These are phyloP conservation scores for Drosophila imparisetae DNA, from an alignment of 2,888 invertebrate species.

Conservation along the genomic window DNA sequence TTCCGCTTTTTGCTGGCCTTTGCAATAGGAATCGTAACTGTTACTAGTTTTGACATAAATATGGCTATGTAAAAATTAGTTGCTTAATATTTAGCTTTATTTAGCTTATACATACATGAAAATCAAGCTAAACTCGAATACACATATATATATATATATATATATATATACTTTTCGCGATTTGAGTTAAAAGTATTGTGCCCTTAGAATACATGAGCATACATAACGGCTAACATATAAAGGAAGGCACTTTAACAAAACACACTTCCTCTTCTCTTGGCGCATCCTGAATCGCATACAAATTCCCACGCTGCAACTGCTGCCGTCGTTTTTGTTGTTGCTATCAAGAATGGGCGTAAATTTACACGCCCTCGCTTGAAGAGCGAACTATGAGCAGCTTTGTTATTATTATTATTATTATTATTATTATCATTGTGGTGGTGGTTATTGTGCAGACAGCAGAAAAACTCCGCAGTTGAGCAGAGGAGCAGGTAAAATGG, in stretches of 20 bases:
- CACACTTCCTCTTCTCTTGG: conserved; percentile 37
- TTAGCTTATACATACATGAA: background rate
- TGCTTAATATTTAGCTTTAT: background rate
- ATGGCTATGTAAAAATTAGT: background rate
- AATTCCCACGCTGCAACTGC: conserved; percentile 44
- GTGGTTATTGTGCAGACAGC: conserved; percentile 12
- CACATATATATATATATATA: too few species aligned
- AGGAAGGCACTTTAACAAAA: conserved; percentile 6
- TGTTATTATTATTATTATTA: conserved; percentile 22
- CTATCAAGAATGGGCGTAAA: conserved; percentile 34
- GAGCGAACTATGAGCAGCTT: conserved; percentile 21
- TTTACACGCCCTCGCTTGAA: conserved; percentile 28
- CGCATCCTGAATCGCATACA: conserved; percentile 22
- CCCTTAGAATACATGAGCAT: background rate
- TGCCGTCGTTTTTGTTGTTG: conserved; percentile 3
- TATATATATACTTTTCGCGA: background rate
- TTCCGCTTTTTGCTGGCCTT: background rate
- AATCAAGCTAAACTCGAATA: background rate
- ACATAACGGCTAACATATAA: conserved; percentile 4
- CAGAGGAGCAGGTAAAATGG: conserved; percentile 16
- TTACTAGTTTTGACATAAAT: background rate
- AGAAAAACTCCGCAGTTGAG: background rate
- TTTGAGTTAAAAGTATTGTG: background rate
- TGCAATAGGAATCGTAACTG: background rate
- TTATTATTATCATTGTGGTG: conserved; percentile 18